Percentiles rank a stretch among this genome's conserved stretches.
Conservation (phyloP, 2,113 vertebrate species). For the Craseonycteris thonglongyai region DNA sequence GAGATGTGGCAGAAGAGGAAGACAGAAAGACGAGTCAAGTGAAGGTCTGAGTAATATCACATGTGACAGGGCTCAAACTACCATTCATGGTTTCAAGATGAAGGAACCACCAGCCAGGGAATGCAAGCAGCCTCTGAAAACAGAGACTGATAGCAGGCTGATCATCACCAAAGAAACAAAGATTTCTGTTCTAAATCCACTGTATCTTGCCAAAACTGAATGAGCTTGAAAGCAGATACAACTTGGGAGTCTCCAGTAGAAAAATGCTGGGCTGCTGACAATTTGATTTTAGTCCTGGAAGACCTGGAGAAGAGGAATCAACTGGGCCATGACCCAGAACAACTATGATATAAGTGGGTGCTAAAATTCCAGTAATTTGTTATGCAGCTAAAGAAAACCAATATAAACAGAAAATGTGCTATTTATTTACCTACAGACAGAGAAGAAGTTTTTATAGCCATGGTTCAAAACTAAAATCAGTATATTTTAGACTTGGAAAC, state of each 20-base stretch:
- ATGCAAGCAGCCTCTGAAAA: not conserved
- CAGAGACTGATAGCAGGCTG: not conserved
- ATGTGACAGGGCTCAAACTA: not conserved
- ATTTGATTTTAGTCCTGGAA: not conserved
- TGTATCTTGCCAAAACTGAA: not conserved
- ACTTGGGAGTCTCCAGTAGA: not conserved
- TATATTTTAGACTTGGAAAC: not conserved
- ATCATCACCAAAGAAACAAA: not conserved
- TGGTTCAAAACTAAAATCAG: not conserved
- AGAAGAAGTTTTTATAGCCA: not conserved
- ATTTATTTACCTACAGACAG: not conserved
- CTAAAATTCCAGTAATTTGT: not conserved
- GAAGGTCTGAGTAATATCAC: not conserved
- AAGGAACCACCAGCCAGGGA: not conserved
- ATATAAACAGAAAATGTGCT: not conserved
- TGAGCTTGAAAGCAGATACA: not conserved
- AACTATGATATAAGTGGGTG: not conserved
- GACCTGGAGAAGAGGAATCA: not conserved
- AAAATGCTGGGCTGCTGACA: not conserved
- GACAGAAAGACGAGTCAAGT: not conserved
- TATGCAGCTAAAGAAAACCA: not conserved
- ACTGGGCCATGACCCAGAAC: not conserved
- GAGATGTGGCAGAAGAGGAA: not conserved
- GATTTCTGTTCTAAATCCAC: not conserved
- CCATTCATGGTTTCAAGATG: not conserved